Base-by-base conservation (phyloP, 2,888 invertebrate species). In the Teleiodes luculella region DNA sequence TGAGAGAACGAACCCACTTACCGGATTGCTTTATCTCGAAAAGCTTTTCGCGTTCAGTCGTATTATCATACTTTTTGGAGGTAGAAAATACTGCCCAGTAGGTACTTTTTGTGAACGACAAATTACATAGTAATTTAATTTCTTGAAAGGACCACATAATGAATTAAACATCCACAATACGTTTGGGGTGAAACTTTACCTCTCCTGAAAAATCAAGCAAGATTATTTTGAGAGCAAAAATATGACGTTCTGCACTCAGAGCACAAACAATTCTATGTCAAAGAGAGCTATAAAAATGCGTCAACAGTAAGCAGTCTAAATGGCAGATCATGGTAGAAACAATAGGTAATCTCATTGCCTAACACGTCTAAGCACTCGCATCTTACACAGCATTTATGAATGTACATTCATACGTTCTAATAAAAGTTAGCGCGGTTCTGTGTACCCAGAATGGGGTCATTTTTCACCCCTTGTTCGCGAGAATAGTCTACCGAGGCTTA, bases 401-500 rank as follows among this genome's bases (percentile, higher is more conserved):
- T 47, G 33, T 47, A 48, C 37, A 24, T 13, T 13, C 49, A 49
- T 49, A 52, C 43, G 43, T 49, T 39, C 49, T 52, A 39, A 56
- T 56, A 56, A 52, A 55, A 55, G 39, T 50, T 45, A 52, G 55
- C 36, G 36, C 14, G 48, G 52, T 31, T 28, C 52, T 41, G 30
- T 52, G 54, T 52, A 43, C 43, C 14, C 20, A 16, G 46, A 47
- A 49, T 49, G 46, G 14, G 43, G 52, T 45, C 41, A 57, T 57
- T 54, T 54, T 30, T 57, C 57, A 57, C 24, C 36, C 57, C 54
- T 45, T 45, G 49, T 57, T 54, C 36, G n/a, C 33, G 16, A 48
- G 36, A 53, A 56, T 50, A 53, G 56, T 49, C 56, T 53, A 24
- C 30, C 46, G 55, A 50, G 56, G 49, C 50, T 50, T 53, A 56